Conservation (phyloP, 1,140 invertebrate species). For the Melipona quadrifasciata region DNA sequence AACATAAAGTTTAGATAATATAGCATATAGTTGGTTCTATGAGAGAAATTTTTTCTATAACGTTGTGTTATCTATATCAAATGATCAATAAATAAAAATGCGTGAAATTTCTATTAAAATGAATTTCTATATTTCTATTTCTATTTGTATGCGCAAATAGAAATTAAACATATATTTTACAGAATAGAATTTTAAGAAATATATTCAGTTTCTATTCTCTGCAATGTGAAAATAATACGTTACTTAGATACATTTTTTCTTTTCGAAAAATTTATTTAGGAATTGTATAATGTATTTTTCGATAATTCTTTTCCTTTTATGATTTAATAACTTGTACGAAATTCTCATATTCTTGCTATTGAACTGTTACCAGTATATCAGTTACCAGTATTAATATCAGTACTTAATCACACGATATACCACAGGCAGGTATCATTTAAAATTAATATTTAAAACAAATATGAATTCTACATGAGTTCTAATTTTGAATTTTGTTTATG, state of each 20-base stretch:
- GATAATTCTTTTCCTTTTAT: background rate
- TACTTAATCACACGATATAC: slow-evolving; percentile 18
- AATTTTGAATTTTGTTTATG: background rate
- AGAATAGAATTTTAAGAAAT: background rate
- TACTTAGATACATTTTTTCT: background rate
- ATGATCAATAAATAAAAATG: background rate
- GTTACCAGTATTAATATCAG: slow-evolving; percentile 43
- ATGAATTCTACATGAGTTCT: background rate
- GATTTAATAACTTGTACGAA: slow-evolving; percentile 6
- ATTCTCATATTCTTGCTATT: background rate
- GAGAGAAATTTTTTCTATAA: background rate
- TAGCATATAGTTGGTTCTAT: background rate
- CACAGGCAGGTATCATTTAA: background rate
- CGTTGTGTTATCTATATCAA: too few relatives aligned
- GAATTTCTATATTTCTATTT: too few relatives aligned
- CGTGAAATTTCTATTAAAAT: background rate
- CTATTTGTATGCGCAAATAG: background rate
- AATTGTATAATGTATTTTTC: slow-evolving; percentile 9
- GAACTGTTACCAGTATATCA: slow-evolving; percentile 32
- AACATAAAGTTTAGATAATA: too few relatives aligned
- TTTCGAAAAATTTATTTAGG: background rate
- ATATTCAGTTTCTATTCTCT: background rate
- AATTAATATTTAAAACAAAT: background rate
- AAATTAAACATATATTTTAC: background rate
- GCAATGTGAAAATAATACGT: background rate